Evolutionary conservation across 2,797 vertebrate genomes (phyloP), one percentile per base, ranked within the genome.

Genomic region (Helarctos malayanus): DNA sequence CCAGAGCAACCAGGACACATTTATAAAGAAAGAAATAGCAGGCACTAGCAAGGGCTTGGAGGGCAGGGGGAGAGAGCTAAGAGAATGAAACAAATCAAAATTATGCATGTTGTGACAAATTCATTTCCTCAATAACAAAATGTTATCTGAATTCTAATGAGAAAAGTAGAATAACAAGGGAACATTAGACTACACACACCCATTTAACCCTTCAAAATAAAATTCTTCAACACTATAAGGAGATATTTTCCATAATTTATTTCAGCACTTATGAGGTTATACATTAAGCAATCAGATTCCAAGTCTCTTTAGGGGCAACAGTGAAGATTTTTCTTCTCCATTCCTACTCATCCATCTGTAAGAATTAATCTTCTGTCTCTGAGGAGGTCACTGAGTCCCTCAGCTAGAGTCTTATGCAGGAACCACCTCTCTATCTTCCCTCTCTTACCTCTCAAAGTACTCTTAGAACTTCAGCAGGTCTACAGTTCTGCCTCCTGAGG

Each of bases 101-200:
- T 79, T 86, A 89, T 78, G 14, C 61, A 83, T 49, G 59, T 93
- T 92, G 41, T 93, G 94, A 85, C 61, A 86, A 92, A 91, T 93
- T 45, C 45, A 78, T 89, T 95, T 96, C 59, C 41, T 81, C 75
- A 73, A n/a, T 65, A 78, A 38, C 23, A 92, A 93, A 94, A 95
- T 49, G 25, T 68, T 83, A 68, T 47, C 47, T 89, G 52, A 56
- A 73, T 69, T 87, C 81, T 78, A 94, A 85, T 69, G 49, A 93
- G 68, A 93, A 89, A 81, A 52, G 25, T 9, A 29, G 59, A 91
- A 11, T 83, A 47, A 57, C 73, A 65, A 89, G 69, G 49, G 12
- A 91, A 7, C 47, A 49, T 84, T 80, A 81, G 25, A 54, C 7
- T 47, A 41, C 23, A 38, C 11, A 45, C 0, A 75, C 21, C 3